A percentile compares a stretch with the other conserved stretches of the same genome.
These are phyloP conservation scores for Malthinus seriepunctatus DNA, from an alignment of 2,888 invertebrate genomes.

Conservation along the genomic window DNA sequence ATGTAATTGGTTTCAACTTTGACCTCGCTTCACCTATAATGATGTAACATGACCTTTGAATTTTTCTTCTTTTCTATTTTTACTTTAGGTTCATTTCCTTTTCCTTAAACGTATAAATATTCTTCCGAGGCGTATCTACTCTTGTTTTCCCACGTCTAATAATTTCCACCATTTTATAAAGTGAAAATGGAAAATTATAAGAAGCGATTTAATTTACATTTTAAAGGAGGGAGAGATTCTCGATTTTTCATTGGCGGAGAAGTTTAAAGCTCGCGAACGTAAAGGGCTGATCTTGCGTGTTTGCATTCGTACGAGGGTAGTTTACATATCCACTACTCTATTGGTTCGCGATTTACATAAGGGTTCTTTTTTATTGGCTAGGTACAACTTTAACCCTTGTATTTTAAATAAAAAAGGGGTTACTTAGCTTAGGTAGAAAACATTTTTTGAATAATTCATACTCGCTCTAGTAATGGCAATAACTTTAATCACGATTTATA, in stretches of 20 bases:
- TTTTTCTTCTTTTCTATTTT: conserved; percentile 30
- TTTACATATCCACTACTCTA: conserved; percentile 39
- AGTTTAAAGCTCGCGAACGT: conserved; percentile 34
- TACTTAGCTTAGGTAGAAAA: background rate
- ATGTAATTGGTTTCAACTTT: conserved; percentile 55
- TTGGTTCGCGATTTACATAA: conserved; percentile 44
- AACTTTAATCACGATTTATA: conserved; percentile 17
- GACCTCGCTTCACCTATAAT: conserved; percentile 50
- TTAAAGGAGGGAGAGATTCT: conserved; percentile 42
- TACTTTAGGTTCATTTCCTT: conserved; percentile 25
- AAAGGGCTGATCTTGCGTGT: conserved; percentile 28
- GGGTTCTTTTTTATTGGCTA: conserved; percentile 23
- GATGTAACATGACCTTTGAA: conserved; percentile 43
- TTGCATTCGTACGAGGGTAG: conserved; percentile 33
- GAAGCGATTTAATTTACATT: conserved; percentile 43
- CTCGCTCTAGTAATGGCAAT: background rate
- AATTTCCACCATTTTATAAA: conserved; percentile 20
- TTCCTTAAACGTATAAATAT: conserved; percentile 13
- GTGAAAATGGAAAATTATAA: background rate
- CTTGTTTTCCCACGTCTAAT: background rate
- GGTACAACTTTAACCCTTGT: background rate
- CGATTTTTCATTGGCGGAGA: conserved; percentile 42
- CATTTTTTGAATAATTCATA: background rate
- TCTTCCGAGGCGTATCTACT: conserved; percentile 8
- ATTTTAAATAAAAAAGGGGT: conserved; percentile 6